Evolutionary conservation across 64 coral and sea anemone genomes (phyloP).

Genomic region (Dendrophyllia cribrosa): DNA sequence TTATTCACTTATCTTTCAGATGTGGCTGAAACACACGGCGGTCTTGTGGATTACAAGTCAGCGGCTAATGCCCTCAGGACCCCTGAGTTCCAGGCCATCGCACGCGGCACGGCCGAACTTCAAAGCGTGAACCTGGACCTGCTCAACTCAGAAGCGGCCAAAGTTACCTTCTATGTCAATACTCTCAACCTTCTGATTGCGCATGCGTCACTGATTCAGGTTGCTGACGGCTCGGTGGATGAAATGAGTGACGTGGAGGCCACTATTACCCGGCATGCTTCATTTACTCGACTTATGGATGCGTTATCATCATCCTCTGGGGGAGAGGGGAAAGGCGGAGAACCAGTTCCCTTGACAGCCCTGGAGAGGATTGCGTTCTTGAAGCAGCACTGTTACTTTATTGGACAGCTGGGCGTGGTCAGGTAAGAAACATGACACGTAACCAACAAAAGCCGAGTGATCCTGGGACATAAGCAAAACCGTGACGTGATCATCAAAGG

Average conservation of each 20-base stretch:
- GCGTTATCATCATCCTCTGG: constrained; percentile 34
- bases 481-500: too few species aligned
- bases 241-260: constrained; percentile 30
- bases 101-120: constrained; percentile 70
- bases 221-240: constrained; percentile 8
- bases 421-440: constrained; percentile 46
- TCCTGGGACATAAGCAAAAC: not conserved
- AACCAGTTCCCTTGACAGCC: constrained; percentile 52
- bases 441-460: not conserved
- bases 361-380: constrained; percentile 84
- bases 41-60: constrained; percentile 62
- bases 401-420: constrained; percentile 86
- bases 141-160: constrained; percentile 65
- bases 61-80: constrained; percentile 44
- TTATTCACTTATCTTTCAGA: not conserved
- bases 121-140: constrained; percentile 77
- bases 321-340: constrained; percentile 29
- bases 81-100: constrained; percentile 68
- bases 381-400: constrained; percentile 85
- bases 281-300: constrained; percentile 38
- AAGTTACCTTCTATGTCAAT: constrained; percentile 91
- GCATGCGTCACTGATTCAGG: constrained; percentile 80
- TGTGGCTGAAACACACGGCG: constrained; percentile 59
- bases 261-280: constrained; percentile 54
- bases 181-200: constrained; percentile 86